phyloP scores from a whole-genome alignment of 2,888 invertebrate genomes.

The Homarus gammarus region DNA sequence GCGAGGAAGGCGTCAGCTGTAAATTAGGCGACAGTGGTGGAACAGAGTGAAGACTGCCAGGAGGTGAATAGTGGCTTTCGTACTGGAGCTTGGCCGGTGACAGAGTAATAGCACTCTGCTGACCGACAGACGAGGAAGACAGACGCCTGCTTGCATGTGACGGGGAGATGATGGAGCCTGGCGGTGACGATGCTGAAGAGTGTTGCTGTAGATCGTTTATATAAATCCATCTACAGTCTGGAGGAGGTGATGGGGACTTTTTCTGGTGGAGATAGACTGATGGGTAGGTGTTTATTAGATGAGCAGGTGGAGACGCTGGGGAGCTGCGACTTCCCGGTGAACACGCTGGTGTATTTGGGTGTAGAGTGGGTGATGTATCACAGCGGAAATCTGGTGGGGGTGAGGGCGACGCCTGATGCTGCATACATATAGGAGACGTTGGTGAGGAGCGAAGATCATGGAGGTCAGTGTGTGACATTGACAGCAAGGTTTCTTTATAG shows the following conservation, averaged over 20 bases:
- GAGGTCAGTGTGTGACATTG: neutral
- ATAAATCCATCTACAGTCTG: slow-evolving; percentile 57
- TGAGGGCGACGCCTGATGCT: slow-evolving; percentile 43
- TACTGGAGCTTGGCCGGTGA: slow-evolving; percentile 66
- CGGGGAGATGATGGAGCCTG: slow-evolving; percentile 47
- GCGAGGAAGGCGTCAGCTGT: slow-evolving; percentile 11
- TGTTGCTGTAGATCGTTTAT: slow-evolving; percentile 60
- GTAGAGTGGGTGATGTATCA: slow-evolving; percentile 11
- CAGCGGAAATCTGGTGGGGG: slow-evolving; percentile 53
- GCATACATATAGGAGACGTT: neutral
- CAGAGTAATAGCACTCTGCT: slow-evolving; percentile 48
- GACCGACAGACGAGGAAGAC: slow-evolving; percentile 38
- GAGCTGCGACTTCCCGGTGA: slow-evolving; percentile 4
- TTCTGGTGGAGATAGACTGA: neutral
- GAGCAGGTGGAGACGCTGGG: slow-evolving; percentile 7
- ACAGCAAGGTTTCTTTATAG: neutral
- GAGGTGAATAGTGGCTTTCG: slow-evolving; percentile 48
- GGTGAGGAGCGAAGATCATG: slow-evolving; percentile 16
- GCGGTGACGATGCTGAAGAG: slow-evolving; percentile 44
- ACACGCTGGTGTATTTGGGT: slow-evolving; percentile 13
- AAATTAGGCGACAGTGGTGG: slow-evolving; percentile 26
- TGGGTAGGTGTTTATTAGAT: slow-evolving; percentile 11
- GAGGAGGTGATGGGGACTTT: slow-evolving; percentile 48
- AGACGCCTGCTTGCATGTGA: slow-evolving; percentile 14
- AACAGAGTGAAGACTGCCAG: slow-evolving; percentile 3